Evolutionary conservation across 2,797 vertebrate species (phyloP).

Genomic region (Hozukius guyotensis): DNA sequence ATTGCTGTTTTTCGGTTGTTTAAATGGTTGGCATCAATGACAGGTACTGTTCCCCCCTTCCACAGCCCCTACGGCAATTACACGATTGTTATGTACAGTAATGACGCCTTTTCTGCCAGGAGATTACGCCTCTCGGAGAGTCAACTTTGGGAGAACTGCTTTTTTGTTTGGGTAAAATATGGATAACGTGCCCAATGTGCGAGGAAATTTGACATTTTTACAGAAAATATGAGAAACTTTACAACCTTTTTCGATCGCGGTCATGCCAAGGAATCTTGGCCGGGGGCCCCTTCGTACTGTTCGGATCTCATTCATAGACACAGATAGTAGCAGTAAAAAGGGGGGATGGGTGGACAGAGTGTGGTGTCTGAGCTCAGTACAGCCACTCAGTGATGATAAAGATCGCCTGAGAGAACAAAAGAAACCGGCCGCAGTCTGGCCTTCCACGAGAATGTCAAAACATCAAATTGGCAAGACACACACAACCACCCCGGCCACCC

Average conservation of each 20-base stretch:
- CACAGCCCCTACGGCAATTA: conserved; percentile 47
- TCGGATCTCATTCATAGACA: conserved; percentile 5
- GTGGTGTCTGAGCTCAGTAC: conserved; percentile 19
- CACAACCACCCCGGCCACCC: conserved; percentile 36
- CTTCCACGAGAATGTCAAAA: conserved; percentile 66
- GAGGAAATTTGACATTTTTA: conserved; percentile 19
- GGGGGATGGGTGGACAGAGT: conserved; percentile 10
- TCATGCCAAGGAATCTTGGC: neutral
- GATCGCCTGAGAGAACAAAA: conserved; percentile 64
- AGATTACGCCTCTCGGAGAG: conserved; percentile 37
- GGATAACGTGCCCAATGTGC: neutral
- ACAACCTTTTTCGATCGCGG: neutral
- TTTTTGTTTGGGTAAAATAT: conserved; percentile 22
- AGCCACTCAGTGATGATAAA: conserved; percentile 58
- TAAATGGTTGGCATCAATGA: conserved; percentile 49
- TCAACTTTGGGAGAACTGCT: conserved; percentile 14
- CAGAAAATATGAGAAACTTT: neutral
- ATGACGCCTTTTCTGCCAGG: conserved; percentile 33
- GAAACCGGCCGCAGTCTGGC: conserved; percentile 46
- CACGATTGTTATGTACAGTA: conserved; percentile 48
- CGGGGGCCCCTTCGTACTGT: neutral
- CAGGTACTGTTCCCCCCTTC: conserved; percentile 47
- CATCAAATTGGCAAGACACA: conserved; percentile 58
- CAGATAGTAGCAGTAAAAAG: conserved; percentile 12
- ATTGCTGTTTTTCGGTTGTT: conserved; percentile 56